Conservation (phyloP, 1,140 invertebrate genomes). For the Sitobion miscanthi region DNA sequence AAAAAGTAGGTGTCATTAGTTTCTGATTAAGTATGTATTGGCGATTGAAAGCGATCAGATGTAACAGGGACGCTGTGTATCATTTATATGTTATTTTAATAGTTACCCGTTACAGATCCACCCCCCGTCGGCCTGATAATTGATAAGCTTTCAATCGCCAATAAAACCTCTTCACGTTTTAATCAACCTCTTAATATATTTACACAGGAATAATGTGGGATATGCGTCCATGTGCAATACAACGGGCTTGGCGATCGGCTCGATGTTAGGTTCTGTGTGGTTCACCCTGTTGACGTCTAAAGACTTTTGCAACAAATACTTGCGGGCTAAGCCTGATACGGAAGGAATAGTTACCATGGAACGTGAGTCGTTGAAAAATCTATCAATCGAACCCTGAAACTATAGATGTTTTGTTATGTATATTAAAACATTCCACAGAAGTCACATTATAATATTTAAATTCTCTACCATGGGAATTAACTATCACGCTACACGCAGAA, state of each 20-base stretch:
- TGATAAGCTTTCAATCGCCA: too few relatives aligned
- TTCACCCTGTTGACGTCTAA: constrained; percentile 96
- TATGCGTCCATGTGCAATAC: constrained; percentile 98
- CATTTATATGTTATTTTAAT: too few relatives aligned
- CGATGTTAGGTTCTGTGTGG: constrained; percentile 95
- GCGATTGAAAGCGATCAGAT: too few relatives aligned
- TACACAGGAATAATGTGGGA: constrained; percentile 83
- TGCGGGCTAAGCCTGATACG: constrained; percentile 74
- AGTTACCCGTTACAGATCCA: too few relatives aligned
- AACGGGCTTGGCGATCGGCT: constrained; percentile 97
- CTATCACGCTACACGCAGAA: neutral
- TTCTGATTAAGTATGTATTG: neutral
- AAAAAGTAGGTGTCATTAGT: constrained; percentile 70
- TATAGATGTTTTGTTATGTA: neutral
- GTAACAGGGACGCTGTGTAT: too few relatives aligned
- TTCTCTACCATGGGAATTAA: neutral
- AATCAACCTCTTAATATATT: neutral
- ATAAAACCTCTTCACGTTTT: neutral
- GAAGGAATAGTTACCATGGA: constrained; percentile 83
- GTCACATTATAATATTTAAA: neutral
- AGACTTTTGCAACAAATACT: constrained; percentile 93
- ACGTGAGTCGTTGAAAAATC: constrained; percentile 65
- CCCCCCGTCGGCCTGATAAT: too few relatives aligned
- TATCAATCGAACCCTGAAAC: neutral
- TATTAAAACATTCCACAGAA: neutral